A percentile compares a stretch with the other conserved stretches of the same genome.
phyloP scores from a whole-genome alignment of 1,140 invertebrate species.

The Arctopsyche grandis region DNA sequence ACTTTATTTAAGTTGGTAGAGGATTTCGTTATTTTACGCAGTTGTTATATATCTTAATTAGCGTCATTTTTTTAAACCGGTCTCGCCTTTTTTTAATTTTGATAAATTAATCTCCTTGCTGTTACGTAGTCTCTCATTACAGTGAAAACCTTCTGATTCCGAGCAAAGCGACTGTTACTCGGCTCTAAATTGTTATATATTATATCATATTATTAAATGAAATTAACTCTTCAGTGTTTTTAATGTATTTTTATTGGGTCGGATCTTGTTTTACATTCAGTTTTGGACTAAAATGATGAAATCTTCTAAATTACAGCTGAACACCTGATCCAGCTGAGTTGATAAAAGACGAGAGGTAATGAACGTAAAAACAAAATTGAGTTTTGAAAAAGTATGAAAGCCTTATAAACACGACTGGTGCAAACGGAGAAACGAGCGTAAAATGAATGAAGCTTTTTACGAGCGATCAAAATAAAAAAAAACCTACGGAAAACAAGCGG shows the following conservation, averaged over 20 bases:
- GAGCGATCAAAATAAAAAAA: constrained; percentile 13
- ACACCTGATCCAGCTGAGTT: constrained; percentile 7
- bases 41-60: constrained; percentile 28
- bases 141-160: background rate
- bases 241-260: background rate
- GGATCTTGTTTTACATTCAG: background rate
- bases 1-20: background rate
- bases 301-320: background rate
- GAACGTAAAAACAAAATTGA: constrained; percentile 31
- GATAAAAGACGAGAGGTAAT: constrained; percentile 13
- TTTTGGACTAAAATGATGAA: background rate
- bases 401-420: constrained; percentile 20
- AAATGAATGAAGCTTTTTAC: constrained; percentile 31
- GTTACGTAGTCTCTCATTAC: constrained; percentile 11
- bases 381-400: constrained; percentile 25
- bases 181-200: background rate
- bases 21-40: constrained; percentile 7
- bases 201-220: no score
- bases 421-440: constrained; percentile 17
- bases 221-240: no score
- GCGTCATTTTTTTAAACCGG: constrained; percentile 20
- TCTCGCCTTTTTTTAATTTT: constrained; percentile 20
- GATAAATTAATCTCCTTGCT: constrained; percentile 20
- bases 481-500: background rate
- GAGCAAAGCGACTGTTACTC: background rate